A percentile compares a stretch with the other conserved stretches of the same genome.
phyloP scores from a whole-genome alignment of 1,140 invertebrate genomes.

The Chironomus tepperi region DNA sequence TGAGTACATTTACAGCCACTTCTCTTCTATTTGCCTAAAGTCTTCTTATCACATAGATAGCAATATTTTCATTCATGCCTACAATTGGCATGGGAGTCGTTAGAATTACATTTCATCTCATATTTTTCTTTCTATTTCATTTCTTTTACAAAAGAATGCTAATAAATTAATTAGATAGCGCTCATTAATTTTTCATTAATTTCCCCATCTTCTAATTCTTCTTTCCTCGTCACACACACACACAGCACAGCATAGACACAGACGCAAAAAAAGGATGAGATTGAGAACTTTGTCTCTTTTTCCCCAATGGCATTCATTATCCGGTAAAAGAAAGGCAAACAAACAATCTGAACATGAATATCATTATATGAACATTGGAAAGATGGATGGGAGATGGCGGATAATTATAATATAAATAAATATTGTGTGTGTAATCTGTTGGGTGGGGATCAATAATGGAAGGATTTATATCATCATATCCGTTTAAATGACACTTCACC shows the following conservation, averaged over 20 bases:
- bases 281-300: no score
- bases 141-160: background rate
- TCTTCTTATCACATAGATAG: no score
- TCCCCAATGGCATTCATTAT: no score
- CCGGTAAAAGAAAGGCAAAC: background rate
- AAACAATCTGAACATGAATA: slow-evolving; percentile 11
- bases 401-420: no score
- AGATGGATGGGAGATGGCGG: background rate
- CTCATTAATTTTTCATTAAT: slow-evolving; percentile 15
- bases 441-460: background rate
- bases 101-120: background rate
- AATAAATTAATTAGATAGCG: slow-evolving; percentile 14
- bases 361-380: background rate
- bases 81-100: no score
- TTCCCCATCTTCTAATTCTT: background rate
- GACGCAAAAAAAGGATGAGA: no score
- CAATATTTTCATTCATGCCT: no score
- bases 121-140: background rate
- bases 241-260: no score
- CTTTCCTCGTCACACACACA: background rate
- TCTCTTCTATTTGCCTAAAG: no score
- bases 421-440: no score
- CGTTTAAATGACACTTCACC: background rate
- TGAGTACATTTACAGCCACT: no score
- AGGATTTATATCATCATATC: background rate